Evolutionary conservation across 2,113 vertebrate genomes (phyloP), one percentile per base, ranked within the genome.

Genomic region (Perccottus glenii): DNA sequence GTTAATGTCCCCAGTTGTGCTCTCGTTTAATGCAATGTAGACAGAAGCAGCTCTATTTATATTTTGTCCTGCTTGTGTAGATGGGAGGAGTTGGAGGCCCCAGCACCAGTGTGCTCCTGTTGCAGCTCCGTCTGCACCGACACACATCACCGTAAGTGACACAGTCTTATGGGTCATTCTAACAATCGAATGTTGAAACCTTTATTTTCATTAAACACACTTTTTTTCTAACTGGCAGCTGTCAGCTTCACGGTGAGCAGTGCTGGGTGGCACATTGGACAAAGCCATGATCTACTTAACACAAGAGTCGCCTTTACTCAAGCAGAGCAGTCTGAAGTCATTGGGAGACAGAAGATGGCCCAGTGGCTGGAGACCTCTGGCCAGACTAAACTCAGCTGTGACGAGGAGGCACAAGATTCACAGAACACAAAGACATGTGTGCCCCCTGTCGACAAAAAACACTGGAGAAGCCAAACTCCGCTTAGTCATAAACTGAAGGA

Each of bases 71-170:
- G n/a, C 36, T 14, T 64, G 1, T 69, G 14, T 32, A 92, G 91
- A 69, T 92, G 89, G 91, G 88, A 83, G 70, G 90, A 91, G 76
- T 70, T 92, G 38, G 16, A 69, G 5, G 67, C 66, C 7, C 10
- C 56, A 0, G 10, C 16, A 1, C 74, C 76, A 4, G 64, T 85
- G 0, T 91, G 91, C 64, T 70, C 62, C 62, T 88, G 90, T 67
- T 90, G 91, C 80, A 74, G 83, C 8, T 82, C 70, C 12, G 42
- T 10, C 2, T 92, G 90, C 67, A 12, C 6, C 0, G 73, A 81
- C 10, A 1, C 4, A 9, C 47, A 67, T n/a, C 5, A 16, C 8
- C 12, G 86, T 85, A 60, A 87, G 86, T 78, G 32, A 50, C 5
- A 40, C 5, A 40, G 2, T 40, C 4, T 40, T 40, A 40, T 2